These are phyloP conservation scores for Amblyopsis rosae DNA, from an alignment of 2,113 vertebrate genomes.

Conservation along the genomic window DNA sequence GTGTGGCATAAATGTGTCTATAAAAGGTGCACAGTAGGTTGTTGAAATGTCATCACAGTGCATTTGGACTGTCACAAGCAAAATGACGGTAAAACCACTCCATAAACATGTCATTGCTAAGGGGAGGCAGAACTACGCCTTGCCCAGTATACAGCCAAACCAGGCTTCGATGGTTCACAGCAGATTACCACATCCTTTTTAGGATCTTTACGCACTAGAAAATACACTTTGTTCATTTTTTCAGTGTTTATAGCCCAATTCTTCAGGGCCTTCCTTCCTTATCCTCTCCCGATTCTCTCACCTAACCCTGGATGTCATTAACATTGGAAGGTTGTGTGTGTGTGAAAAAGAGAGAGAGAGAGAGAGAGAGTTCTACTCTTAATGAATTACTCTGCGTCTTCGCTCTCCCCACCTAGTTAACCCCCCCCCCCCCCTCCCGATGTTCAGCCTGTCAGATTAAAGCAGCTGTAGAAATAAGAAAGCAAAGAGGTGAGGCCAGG, in stretches of 20 bases:
- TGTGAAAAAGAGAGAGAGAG: conserved; percentile 68
- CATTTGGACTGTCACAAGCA: conserved; percentile 70
- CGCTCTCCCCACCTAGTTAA: conserved; percentile 80
- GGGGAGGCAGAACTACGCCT: conserved; percentile 63
- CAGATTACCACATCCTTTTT: neutral
- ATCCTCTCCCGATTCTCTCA: conserved; percentile 23
- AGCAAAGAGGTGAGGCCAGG: neutral
- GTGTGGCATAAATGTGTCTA: conserved; percentile 70
- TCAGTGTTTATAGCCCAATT: conserved; percentile 24
- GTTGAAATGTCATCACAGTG: conserved; percentile 71
- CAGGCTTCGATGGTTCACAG: conserved; percentile 18
- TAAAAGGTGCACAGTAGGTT: conserved; percentile 60
- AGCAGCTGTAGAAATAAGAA: conserved; percentile 66
- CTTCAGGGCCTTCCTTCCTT: conserved; percentile 28
- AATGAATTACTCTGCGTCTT: conserved; percentile 96
- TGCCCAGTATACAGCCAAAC: conserved; percentile 36
- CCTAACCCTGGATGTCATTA: conserved; percentile 93
- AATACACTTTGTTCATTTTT: conserved; percentile 31
- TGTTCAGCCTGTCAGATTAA: conserved; percentile 96
- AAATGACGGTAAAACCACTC: conserved; percentile 60
- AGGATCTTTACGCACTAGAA: conserved; percentile 1
- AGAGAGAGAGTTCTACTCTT: conserved; percentile 82
- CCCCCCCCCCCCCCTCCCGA: conserved; percentile 50
- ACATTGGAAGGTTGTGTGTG: conserved; percentile 72
- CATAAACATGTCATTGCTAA: conserved; percentile 61